Evolutionary conservation across 2,888 invertebrate genomes (phyloP).

Genomic region (Steinernema scapterisci): DNA sequence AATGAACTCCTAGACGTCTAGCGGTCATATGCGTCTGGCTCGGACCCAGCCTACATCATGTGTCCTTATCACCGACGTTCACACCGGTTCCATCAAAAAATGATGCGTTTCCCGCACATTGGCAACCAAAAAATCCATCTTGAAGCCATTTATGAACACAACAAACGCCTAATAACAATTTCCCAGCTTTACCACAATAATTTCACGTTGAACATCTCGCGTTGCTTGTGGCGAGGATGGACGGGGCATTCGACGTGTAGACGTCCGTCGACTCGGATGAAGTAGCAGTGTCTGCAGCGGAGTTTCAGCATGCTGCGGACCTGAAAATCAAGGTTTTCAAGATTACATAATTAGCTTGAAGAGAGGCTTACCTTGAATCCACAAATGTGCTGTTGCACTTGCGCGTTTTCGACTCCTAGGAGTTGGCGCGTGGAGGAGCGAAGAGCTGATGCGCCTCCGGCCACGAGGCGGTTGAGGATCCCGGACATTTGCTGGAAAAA

Average conservation of each 20-base stretch:
- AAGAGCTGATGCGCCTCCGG: not conserved
- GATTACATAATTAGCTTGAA: not conserved
- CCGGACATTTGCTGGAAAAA: conserved; percentile 8
- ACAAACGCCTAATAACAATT: not conserved
- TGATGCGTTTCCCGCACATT: too few relatives aligned
- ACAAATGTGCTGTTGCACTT: conserved; percentile 9
- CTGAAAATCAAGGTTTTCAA: conserved; percentile 22
- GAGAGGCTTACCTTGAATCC: conserved; percentile 12
- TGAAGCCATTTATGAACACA: not conserved
- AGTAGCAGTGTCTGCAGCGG: conserved; percentile 57
- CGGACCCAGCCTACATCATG: too few relatives aligned
- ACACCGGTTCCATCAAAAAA: too few relatives aligned
- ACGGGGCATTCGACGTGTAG: conserved; percentile 61
- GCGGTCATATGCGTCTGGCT: too few relatives aligned
- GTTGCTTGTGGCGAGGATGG: conserved; percentile 58
- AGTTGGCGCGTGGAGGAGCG: conserved; percentile 18
- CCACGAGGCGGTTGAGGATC: conserved; percentile 1
- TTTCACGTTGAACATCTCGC: conserved; percentile 57
- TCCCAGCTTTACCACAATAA: conserved; percentile 49
- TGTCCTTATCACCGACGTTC: too few relatives aligned
- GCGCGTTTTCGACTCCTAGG: not conserved
- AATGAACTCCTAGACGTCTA: too few relatives aligned
- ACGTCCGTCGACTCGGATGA: conserved; percentile 59
- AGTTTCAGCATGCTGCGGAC: conserved; percentile 50
- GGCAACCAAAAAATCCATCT: too few relatives aligned